Base-by-base conservation (phyloP, 1,140 invertebrate genomes). In the Drosophila quadrilineata region DNA sequence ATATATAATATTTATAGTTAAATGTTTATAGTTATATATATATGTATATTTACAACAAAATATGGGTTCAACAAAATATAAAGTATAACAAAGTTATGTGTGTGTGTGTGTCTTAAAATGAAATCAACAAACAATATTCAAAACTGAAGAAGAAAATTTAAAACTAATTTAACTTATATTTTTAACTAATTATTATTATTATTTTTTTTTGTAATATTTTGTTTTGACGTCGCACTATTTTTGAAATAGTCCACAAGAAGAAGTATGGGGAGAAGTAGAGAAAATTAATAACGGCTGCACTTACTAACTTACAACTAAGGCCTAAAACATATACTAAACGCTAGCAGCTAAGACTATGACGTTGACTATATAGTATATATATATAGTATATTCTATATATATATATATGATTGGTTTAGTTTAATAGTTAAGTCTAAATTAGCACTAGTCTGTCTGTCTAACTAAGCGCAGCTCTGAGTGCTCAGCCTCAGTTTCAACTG, bases 201-300 rank as follows among this genome's bases (percentile, higher is more conserved):
- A n/a, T n/a, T n/a, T n/a, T n/a, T n/a, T n/a, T n/a, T n/a, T n/a
- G n/a, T n/a, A n/a, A n/a, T n/a, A n/a, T n/a, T n/a, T n/a, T n/a
- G n/a, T n/a, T n/a, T n/a, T 53, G 43, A 64, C 60, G 60, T 60
- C 40, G 56, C 52, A 79, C 75, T 80, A 80, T 80, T 82, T 82
- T 84, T n/a, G n/a, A 84, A 82, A 82, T 82, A 82, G 77, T 84
- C 77, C 71, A 82, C 73, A 85, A n/a, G n/a, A n/a, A n/a, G n/a
- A n/a, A n/a, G n/a, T n/a, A n/a, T n/a, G n/a, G n/a, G n/a, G n/a
- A n/a, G n/a, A n/a, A n/a, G n/a, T n/a, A n/a, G n/a, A n/a, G n/a
- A n/a, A n/a, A n/a, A n/a, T n/a, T n/a, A n/a, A n/a, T n/a, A n/a
- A n/a, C n/a, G 52, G 52, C 52, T 48, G 56, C 67, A 46, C 76